Conservation (phyloP, 2,797 vertebrate genomes). For the Cossypha niveicapilla region DNA sequence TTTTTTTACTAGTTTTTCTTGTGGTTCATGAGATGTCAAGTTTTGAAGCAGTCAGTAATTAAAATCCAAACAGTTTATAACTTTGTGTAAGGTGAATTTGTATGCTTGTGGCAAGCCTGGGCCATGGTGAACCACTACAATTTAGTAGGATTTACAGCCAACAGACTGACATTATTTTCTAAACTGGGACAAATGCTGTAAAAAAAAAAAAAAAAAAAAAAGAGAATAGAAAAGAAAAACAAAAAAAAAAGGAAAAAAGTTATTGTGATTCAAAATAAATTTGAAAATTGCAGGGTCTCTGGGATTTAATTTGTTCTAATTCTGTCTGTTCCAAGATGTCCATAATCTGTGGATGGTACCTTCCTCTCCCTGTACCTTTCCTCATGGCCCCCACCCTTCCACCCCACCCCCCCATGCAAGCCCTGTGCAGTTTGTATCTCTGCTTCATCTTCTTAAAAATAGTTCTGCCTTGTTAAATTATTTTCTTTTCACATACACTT, state of each 20-base stretch:
- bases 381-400: neutral
- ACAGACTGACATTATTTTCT: neutral
- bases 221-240: too few relatives aligned
- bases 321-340: neutral
- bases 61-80: neutral
- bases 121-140: neutral
- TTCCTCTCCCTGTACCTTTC: neutral
- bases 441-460: neutral
- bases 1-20: neutral
- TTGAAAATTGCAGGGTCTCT: neutral
- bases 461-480: neutral
- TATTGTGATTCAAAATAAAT: neutral
- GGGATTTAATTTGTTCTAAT: neutral
- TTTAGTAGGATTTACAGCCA: neutral
- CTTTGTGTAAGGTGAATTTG: neutral
- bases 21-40: neutral
- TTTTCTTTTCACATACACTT: neutral
- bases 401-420: neutral
- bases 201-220: neutral
- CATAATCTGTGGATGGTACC: neutral
- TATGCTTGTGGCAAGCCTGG: neutral
- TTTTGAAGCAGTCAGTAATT: neutral
- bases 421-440: neutral
- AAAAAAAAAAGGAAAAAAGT: fast-evolving
- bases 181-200: neutral